Evolutionary conservation across 2,888 invertebrate genomes (phyloP), one percentile per base, ranked within the genome.

Genomic region (Apomyelois bistriatella): DNA sequence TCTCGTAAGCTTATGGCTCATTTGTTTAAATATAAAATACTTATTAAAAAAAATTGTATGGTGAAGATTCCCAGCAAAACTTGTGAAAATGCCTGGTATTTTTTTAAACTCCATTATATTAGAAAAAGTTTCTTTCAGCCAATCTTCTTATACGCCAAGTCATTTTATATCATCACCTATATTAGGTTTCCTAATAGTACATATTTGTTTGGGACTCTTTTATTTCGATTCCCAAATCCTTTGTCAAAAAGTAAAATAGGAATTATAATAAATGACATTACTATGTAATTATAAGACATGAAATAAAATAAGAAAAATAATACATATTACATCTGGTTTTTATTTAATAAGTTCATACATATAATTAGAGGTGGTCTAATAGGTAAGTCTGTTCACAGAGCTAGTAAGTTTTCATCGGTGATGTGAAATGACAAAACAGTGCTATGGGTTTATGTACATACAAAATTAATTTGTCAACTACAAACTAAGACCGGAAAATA

Each of bases 271-370:
- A 28, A 28, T 28, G 28, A 15, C 28, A 46, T 32, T 47, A 22
- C 30, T 35, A 47, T 28, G 46, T 46, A 42, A 32, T 3, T 6
- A 3, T 22, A 28, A 46, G 32, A 41, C 28, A 35, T 46, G 32
- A 36, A 41, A 13, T 30, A 16, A 30, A 54, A 74, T n/a, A n/a
- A 72, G 74, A 64, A 79, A 76, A 78, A 60, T 54, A 66, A 30
- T 57, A 70, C 67, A 75, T 77, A 76, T 56, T 68, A 81, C 81
- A 72, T 52, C 43, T 52, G 80, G 84, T 85, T 84, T 85, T 85
- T 87, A 83, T 85, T 85, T 82, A 79, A 79, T 82, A 80, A 75
- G 76, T 85, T 86, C 79, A 85, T 85, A 87, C 82, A 84, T 82
- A 74, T 65, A 66, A 68, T 68, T 70, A 74, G 64, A 76, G 78